Conservation (phyloP, 2,797 vertebrate species). For the Pelobates cultripes region DNA sequence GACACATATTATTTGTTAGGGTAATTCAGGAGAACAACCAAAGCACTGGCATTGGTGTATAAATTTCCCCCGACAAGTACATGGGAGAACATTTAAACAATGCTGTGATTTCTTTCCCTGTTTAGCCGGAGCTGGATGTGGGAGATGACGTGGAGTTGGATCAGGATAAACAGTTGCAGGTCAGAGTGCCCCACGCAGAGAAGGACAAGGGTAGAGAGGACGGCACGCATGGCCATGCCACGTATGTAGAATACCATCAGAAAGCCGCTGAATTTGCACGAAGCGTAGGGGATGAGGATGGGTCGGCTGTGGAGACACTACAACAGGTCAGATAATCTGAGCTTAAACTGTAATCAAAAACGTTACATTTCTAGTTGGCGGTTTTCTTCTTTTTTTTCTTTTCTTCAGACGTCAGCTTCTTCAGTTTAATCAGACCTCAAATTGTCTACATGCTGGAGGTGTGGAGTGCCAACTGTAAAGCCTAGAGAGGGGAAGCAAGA, state of each 20-base stretch:
- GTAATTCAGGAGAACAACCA: too few species aligned
- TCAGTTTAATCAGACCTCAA: too few species aligned
- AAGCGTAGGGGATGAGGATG: conserved; percentile 84
- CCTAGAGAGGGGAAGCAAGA: too few species aligned
- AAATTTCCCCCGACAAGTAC: too few species aligned
- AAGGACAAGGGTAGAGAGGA: conserved; percentile 76
- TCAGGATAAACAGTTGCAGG: conserved; percentile 74
- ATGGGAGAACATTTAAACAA: neutral
- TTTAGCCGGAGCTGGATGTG: conserved; percentile 81
- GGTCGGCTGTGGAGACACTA: conserved; percentile 95
- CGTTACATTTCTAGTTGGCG: too few species aligned
- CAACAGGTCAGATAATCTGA: conserved; percentile 81
- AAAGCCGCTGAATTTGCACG: conserved; percentile 77
- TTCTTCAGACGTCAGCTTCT: too few species aligned
- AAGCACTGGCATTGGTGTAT: too few species aligned
- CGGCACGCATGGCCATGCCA: conserved; percentile 72
- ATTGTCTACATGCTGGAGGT: too few species aligned
- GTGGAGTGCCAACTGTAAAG: too few species aligned
- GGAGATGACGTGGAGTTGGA: conserved; percentile 79
- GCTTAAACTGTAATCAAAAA: too few species aligned
- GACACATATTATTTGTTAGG: too few species aligned
- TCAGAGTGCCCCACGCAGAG: conserved; percentile 72
- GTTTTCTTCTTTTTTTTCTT: too few species aligned
- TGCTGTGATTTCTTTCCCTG: neutral
- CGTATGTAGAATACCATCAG: conserved; percentile 80